These are phyloP conservation scores for Aeoliscus strigatus DNA, from an alignment of 2,797 vertebrate genomes.

Conservation along the genomic window DNA sequence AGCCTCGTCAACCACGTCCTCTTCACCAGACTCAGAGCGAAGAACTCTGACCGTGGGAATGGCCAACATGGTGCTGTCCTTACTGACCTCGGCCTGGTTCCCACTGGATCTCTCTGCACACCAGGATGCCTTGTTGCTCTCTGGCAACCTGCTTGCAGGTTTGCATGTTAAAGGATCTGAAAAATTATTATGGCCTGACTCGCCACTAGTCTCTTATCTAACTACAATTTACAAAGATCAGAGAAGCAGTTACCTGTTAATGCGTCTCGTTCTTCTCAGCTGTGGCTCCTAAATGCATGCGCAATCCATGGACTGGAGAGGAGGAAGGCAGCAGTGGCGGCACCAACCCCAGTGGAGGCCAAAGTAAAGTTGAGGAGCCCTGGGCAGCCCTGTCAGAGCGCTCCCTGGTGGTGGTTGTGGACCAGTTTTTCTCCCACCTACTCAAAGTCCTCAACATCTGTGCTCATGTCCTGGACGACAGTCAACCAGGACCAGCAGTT, in stretches of 20 bases:
- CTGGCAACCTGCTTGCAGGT: constrained; percentile 94
- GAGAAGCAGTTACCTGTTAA: not conserved
- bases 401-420: constrained; percentile 83
- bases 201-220: too few relatives aligned
- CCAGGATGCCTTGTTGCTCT: constrained; percentile 89
- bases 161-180: too few relatives aligned
- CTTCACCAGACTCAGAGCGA: constrained; percentile 70
- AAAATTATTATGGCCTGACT: too few relatives aligned
- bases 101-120: constrained; percentile 93
- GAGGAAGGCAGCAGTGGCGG: constrained; percentile 78
- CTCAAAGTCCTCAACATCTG: constrained; percentile 95
- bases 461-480: constrained; percentile 92
- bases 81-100: constrained; percentile 96
- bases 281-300: constrained; percentile 88
- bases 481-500: constrained; percentile 84
- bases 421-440: constrained; percentile 93
- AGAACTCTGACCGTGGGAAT: constrained; percentile 84
- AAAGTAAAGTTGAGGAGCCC: constrained; percentile 84
- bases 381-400: constrained; percentile 90
- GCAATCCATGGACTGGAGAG: constrained; percentile 85
- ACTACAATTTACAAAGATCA: too few relatives aligned
- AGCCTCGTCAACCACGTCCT: constrained; percentile 33
- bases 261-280: constrained; percentile 64
- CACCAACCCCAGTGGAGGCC: constrained; percentile 38
- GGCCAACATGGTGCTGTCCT: constrained; percentile 85